Base-by-base conservation (phyloP, 2,113 vertebrate species). In the Cyphomyrus plagiostoma region DNA sequence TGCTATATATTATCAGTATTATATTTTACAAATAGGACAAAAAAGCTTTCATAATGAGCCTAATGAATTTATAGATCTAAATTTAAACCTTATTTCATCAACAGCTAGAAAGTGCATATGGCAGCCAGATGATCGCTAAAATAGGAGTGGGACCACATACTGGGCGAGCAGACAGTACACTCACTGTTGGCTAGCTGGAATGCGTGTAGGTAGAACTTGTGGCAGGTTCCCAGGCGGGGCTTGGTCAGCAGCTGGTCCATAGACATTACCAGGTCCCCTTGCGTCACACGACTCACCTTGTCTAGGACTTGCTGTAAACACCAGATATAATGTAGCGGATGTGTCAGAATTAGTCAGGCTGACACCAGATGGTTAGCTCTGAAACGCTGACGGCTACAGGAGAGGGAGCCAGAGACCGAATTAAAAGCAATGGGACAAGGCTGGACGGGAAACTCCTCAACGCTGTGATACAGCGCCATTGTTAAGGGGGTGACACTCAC, bases 241-340 rank as follows among this genome's bases (percentile, higher is more conserved):
- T 99, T 99, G 30, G 98, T 99, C 91, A 99, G 95, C 45, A 99
- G 95, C 90, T 99, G 98, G 93, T 99, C 98, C 98, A 99, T 99
- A 26, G 98, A 99, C 97, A 99, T 97, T 39, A 99, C 97, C 92
- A 99, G 95, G 93, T 99, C 98, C 35, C 98, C 98, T 94, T 99
- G 98, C 17, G 98, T 99, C 97, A 99, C 97, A 6, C 96, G 97
- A 92, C 98, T 98, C 89, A 99, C 97, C 26, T 97, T 92, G 92
- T 99, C 98, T 92, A 99, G 94, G 84, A 99, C 98, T 98, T 99
- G 98, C 98, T 99, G 90, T 80, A 92, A 88, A 92, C 42, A 91
- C 0, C 23, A 92, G 80, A 92, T 62, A 90, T 19, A 21, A 48
- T 89, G 48, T 11, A 56, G 5, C 8, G 62, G 9, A 89, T 66